These are phyloP conservation scores for Mus spretus DNA, from an alignment of 2,797 vertebrate species.

Conservation along the genomic window DNA sequence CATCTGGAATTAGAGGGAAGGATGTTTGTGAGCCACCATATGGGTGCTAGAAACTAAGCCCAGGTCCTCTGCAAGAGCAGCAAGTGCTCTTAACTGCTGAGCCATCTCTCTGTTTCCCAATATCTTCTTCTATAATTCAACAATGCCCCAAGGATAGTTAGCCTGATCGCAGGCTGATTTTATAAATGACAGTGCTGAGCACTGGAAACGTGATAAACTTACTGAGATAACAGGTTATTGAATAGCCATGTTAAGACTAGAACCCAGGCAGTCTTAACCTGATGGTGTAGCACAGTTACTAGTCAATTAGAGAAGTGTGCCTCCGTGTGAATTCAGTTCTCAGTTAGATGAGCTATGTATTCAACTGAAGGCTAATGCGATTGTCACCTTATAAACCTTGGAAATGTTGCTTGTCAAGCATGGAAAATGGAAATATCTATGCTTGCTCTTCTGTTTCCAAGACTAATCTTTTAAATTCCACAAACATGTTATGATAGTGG, in stretches of 20 bases:
- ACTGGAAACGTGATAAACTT: constrained; percentile 51
- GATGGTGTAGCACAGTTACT: not conserved
- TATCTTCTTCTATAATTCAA: not conserved
- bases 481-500: constrained; percentile 45
- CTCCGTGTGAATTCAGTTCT: constrained; percentile 53
- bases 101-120: not conserved
- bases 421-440: constrained; percentile 57
- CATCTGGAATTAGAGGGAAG: not conserved
- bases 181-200: not conserved
- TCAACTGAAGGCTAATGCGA: constrained; percentile 35
- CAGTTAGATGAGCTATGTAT: constrained; percentile 30
- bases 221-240: not conserved
- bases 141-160: not conserved
- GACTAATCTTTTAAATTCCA: constrained; percentile 65
- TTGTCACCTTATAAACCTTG: constrained; percentile 30
- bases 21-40: not conserved
- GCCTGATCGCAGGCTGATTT: not conserved
- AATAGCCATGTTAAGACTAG: constrained; percentile 16
- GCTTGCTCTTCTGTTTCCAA: constrained; percentile 53
- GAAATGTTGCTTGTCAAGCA: constrained; percentile 47
- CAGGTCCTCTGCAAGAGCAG: not conserved
- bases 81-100: not conserved
- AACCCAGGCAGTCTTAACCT: constrained; percentile 29
- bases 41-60: not conserved
- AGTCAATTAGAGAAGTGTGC: constrained; percentile 49